A percentile compares a stretch with the other conserved stretches of the same genome.
Evolutionary conservation across 2,888 invertebrate genomes (phyloP).

Genomic region (Pyrrhosoma nymphula): DNA sequence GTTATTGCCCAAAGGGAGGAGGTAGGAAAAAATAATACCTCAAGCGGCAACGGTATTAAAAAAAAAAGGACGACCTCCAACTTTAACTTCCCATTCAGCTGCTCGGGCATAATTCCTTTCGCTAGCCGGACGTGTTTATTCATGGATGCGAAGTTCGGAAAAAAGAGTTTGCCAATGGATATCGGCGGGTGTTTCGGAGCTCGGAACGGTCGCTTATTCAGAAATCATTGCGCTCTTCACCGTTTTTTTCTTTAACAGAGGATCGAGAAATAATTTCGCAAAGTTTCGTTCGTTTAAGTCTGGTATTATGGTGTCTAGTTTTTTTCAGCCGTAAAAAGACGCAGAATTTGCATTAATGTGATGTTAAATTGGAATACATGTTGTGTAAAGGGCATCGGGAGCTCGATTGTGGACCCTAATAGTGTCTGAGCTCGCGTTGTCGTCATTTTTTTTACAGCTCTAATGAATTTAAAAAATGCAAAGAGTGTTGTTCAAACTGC

Average conservation of each 20-base stretch:
- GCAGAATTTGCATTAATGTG: too few relatives aligned
- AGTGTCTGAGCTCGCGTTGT: too few relatives aligned
- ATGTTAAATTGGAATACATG: too few relatives aligned
- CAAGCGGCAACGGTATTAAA: background rate
- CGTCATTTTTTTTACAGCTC: too few relatives aligned
- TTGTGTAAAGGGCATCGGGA: too few relatives aligned
- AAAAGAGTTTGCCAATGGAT: background rate
- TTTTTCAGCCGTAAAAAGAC: too few relatives aligned
- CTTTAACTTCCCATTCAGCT: background rate
- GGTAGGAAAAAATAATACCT: background rate
- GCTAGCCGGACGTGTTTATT: constrained; percentile 1
- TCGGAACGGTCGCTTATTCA: background rate
- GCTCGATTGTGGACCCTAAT: too few relatives aligned
- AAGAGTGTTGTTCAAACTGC: too few relatives aligned
- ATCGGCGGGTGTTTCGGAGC: background rate
- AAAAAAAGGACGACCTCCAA: background rate
- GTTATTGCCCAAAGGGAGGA: background rate
- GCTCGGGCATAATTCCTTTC: background rate
- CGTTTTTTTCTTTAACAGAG: background rate
- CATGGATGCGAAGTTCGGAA: constrained; percentile 9
- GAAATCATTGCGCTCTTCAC: background rate
- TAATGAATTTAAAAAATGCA: too few relatives aligned
- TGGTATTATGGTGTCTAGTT: too few relatives aligned
- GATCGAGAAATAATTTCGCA: too few relatives aligned
- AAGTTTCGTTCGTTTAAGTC: too few relatives aligned